These are phyloP conservation scores for Oncopodura yosiiana DNA, from an alignment of 1,140 invertebrate genomes.

Conservation along the genomic window DNA sequence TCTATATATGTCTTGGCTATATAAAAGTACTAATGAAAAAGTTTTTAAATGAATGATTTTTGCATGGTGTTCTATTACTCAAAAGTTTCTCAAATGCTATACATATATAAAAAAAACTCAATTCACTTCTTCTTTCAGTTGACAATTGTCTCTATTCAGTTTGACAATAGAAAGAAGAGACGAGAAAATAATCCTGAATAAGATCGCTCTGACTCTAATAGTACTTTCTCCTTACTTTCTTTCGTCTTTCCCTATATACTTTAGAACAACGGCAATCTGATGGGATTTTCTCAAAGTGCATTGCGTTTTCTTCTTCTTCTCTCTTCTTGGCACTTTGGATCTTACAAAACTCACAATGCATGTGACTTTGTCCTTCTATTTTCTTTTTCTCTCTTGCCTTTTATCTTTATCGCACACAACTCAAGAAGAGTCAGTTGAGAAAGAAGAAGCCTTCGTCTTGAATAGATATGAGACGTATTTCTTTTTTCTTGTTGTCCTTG, in stretches of 20 bases:
- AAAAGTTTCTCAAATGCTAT: too few relatives aligned
- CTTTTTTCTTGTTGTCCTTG: neutral
- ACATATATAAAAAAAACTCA: neutral
- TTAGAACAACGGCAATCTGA: slow-evolving; percentile 21
- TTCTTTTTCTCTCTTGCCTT: slow-evolving; percentile 10
- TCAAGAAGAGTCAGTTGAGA: too few relatives aligned
- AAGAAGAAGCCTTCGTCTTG: slow-evolving; percentile 17
- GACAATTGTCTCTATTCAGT: neutral
- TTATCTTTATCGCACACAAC: slow-evolving; percentile 28
- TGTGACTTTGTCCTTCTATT: neutral
- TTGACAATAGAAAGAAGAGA: neutral
- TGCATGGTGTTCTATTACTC: too few relatives aligned
- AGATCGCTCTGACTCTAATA: too few relatives aligned
- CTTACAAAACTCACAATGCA: neutral
- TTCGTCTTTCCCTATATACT: neutral
- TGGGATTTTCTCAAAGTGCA: slow-evolving; percentile 30
- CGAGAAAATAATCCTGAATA: too few relatives aligned
- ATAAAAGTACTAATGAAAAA: too few relatives aligned
- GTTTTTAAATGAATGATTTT: too few relatives aligned
- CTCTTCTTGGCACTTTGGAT: slow-evolving; percentile 13
- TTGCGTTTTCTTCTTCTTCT: too few relatives aligned
- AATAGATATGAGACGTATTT: slow-evolving; percentile 28
- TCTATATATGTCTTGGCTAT: too few relatives aligned
- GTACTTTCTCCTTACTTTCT: too few relatives aligned
- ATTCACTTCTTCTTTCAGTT: neutral